phyloP scores from a whole-genome alignment of 2,113 vertebrate genomes.

The Phyllopteryx taeniolatus region DNA sequence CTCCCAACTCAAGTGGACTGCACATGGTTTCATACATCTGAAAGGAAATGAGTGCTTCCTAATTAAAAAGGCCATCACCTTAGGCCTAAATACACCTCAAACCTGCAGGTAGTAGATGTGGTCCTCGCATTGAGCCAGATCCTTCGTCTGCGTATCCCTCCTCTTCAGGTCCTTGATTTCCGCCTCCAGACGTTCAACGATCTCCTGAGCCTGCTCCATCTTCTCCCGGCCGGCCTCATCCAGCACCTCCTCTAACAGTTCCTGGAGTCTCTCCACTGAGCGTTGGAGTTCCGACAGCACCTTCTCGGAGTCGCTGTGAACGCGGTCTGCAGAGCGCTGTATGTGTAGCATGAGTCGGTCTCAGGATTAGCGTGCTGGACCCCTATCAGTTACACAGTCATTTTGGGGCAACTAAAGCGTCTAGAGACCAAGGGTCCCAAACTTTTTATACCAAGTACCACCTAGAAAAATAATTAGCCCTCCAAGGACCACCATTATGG shows the following conservation, averaged over 20 bases:
- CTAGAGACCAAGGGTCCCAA: neutral
- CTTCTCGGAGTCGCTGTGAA: slow-evolving; percentile 48
- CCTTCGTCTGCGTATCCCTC: slow-evolving; percentile 66
- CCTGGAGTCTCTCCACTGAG: slow-evolving; percentile 68
- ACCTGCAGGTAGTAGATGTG: slow-evolving; percentile 75
- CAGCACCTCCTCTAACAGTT: slow-evolving; percentile 69
- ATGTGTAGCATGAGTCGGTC: neutral
- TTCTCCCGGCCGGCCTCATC: slow-evolving; percentile 65
- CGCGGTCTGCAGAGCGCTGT: slow-evolving; percentile 60
- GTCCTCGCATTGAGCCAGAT: slow-evolving; percentile 65
- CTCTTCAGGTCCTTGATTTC: slow-evolving; percentile 67
- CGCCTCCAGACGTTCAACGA: slow-evolving; percentile 54
- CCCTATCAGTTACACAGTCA: neutral
- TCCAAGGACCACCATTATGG: no score
- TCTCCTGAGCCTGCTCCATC: slow-evolving; percentile 66
- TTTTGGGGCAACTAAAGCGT: neutral
- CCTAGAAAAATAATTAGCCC: neutral
- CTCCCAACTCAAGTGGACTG: slow-evolving; percentile 52
- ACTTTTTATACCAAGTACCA: neutral
- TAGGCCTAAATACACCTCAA: neutral
- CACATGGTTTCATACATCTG: slow-evolving; percentile 65
- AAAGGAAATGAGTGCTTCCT: neutral
- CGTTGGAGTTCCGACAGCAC: slow-evolving; percentile 64
- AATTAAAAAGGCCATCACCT: neutral
- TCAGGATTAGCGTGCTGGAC: neutral